Conservation (phyloP, 1,140 invertebrate genomes). For the Drosophila sp. region DNA sequence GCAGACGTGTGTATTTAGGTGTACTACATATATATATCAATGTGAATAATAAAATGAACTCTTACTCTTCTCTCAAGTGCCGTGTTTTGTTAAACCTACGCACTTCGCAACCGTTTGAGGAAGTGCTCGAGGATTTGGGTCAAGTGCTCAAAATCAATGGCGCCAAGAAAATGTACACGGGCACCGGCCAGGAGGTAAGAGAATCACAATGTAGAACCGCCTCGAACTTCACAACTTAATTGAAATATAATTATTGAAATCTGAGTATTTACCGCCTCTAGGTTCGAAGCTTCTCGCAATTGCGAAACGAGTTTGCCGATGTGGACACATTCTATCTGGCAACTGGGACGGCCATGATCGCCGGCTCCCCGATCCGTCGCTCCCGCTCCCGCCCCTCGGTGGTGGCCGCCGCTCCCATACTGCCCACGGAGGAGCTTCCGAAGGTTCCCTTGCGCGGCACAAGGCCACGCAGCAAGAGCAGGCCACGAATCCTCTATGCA, state of each 20-base stretch:
- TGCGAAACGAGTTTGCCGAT: slow-evolving; percentile 95
- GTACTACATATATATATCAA: no score
- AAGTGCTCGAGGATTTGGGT: slow-evolving; percentile 96
- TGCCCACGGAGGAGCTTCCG: slow-evolving; percentile 86
- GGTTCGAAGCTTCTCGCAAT: slow-evolving; percentile 94
- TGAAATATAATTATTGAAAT: slow-evolving; percentile 77
- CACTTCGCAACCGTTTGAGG: slow-evolving; percentile 96
- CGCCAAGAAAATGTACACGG: slow-evolving; percentile 95
- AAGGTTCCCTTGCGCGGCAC: slow-evolving; percentile 85
- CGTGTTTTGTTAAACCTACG: slow-evolving; percentile 95
- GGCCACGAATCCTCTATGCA: slow-evolving; percentile 91
- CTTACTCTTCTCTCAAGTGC: slow-evolving; percentile 87
- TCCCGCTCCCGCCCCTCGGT: slow-evolving; percentile 88
- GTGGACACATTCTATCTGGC: slow-evolving; percentile 95
- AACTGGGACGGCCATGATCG: slow-evolving; percentile 86
- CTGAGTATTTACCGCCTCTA: slow-evolving; percentile 10
- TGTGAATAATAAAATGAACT: neutral
- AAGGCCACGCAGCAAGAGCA: slow-evolving; percentile 91
- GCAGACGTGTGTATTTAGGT: no score
- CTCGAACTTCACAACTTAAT: no score
- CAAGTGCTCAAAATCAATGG: slow-evolving; percentile 96
- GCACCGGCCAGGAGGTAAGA: slow-evolving; percentile 94
- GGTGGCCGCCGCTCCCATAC: slow-evolving; percentile 79
- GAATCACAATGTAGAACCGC: neutral
- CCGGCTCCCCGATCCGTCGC: slow-evolving; percentile 88